These are phyloP conservation scores for Anabacerthia variegaticeps DNA, from an alignment of 2,797 vertebrate genomes.

Conservation along the genomic window DNA sequence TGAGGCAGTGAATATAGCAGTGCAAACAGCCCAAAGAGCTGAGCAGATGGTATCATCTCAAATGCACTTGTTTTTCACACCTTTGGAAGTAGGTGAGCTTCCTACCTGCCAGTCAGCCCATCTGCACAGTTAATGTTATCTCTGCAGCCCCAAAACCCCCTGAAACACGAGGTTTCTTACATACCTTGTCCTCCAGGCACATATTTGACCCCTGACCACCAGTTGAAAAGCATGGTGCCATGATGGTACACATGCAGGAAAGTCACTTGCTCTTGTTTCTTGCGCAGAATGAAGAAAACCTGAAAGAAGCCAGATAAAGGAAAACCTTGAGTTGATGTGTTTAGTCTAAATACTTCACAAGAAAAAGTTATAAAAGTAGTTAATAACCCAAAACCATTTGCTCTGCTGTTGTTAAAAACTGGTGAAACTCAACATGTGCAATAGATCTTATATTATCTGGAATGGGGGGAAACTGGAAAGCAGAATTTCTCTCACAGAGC, in stretches of 20 bases:
- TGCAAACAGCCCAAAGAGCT: background rate
- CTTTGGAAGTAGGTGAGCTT: background rate
- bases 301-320: constrained; percentile 15
- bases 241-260: constrained; percentile 76
- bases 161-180: background rate
- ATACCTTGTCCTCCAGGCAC: constrained; percentile 74
- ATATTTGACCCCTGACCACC: constrained; percentile 74
- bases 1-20: background rate
- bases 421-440: background rate
- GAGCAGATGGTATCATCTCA: background rate
- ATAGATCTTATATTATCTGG: background rate
- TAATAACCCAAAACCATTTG: background rate
- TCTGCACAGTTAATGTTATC: background rate
- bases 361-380: background rate
- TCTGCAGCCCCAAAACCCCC: background rate
- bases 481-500: background rate
- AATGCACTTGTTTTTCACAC: background rate
- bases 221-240: constrained; percentile 70
- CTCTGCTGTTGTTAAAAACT: background rate
- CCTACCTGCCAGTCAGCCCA: background rate
- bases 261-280: constrained; percentile 73
- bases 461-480: background rate
- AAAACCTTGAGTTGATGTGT: background rate
- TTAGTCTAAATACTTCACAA: background rate
- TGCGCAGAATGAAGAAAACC: constrained; percentile 74